Base-by-base conservation (phyloP, 2,888 invertebrate genomes). In the Dione vanillae region DNA sequence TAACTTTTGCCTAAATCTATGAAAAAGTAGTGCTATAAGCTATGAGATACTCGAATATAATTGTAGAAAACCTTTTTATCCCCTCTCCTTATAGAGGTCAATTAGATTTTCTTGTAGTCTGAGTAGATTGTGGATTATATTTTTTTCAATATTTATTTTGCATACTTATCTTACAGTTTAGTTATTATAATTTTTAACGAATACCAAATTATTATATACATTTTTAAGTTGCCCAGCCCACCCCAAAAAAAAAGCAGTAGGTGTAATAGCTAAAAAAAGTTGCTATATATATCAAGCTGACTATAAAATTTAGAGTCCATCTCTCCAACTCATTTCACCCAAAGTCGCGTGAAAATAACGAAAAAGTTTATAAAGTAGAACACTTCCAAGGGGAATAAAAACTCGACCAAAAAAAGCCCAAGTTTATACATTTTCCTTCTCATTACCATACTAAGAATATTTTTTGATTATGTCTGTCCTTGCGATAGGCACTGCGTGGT, bases 371-470 rank as follows among this genome's bases (percentile, higher is more conserved):
- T 11, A 61, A 61, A 45, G n/a, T 61, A 20, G 61, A 61, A 27
- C 61, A 45, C 61, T 61, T 45, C n/a, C 16, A 54, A 37, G 54
- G 45, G 56, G n/a, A 45, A 61, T 61, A 61, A 61, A 61, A 61
- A 45, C 61, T 35, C 11, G 16, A 56, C 10, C n/a, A n/a, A n/a
- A n/a, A n/a, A n/a, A n/a, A n/a, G 45, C 35, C 45, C 43, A 59
- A 61, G 45, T 45, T 61, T 61, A 43, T 45, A 43, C 43, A 61
- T 14, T 45, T 61, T 45, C 27, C 27, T 35, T 61, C 11, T 61
- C 27, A 61, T 61, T 61, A 61, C 43, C 43, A 61, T 61, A 43
- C 27, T 27, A 43, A 19, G 19, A 19, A 40, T 19, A 27, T 59
- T 45, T n/a, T 61, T 61, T 61, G 45, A 61, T 35, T 27, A 59